Evolutionary conservation across 2,888 invertebrate species (phyloP).

Genomic region (Electrophaes corylata): DNA sequence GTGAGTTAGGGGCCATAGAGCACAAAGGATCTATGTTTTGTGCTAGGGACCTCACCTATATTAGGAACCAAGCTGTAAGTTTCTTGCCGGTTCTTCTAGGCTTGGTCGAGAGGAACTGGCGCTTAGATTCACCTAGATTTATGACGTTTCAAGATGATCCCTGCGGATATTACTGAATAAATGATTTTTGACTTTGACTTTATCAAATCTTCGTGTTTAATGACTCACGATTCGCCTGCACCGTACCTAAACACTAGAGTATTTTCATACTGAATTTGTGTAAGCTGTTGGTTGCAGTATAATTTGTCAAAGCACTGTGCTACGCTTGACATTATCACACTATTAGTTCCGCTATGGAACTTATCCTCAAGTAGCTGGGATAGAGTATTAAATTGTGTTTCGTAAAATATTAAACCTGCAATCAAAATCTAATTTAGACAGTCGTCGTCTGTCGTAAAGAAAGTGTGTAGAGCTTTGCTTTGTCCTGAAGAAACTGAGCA

Average conservation of each 20-base stretch:
- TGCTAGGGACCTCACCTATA: no score
- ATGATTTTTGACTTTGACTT: no score
- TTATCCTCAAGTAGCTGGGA: slow-evolving; percentile 7
- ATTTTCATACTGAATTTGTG: not conserved
- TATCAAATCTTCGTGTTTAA: not conserved
- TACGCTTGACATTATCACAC: slow-evolving; percentile 19
- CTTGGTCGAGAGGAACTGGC: not conserved
- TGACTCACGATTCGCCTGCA: not conserved
- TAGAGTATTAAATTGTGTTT: slow-evolving; percentile 1
- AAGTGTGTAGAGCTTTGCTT: no score
- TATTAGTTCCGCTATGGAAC: slow-evolving; percentile 19
- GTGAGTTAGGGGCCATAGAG: no score
- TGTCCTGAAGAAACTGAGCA: no score
- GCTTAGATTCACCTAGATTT: no score
- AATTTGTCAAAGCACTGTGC: slow-evolving; percentile 13
- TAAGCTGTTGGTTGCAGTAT: slow-evolving; percentile 5
- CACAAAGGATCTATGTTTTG: no score
- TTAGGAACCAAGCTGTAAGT: no score
- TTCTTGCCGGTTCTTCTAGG: no score
- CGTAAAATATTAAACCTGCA: not conserved
- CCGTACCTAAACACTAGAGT: not conserved
- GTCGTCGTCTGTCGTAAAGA: no score
- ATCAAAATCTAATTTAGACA: not conserved
- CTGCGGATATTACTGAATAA: no score
- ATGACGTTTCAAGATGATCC: no score